These are phyloP conservation scores for Colaptes auratus DNA, from an alignment of 2,113 vertebrate species.

Conservation along the genomic window DNA sequence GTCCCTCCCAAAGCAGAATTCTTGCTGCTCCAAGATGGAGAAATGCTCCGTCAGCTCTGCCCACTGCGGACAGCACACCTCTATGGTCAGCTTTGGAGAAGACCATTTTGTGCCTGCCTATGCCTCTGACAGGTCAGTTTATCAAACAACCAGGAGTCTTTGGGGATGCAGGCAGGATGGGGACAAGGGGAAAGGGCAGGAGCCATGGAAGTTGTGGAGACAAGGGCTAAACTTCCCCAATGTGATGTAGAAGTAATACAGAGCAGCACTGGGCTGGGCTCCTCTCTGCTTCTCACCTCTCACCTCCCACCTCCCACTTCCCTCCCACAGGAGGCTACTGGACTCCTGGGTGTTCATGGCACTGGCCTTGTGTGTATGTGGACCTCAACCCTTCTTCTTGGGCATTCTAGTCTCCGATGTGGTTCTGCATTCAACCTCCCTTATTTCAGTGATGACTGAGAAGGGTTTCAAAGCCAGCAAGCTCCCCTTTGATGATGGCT, in stretches of 20 bases:
- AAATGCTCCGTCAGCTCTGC: neutral
- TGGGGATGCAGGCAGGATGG: rapidly evolving
- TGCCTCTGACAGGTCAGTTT: neutral
- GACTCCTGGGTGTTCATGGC: neutral
- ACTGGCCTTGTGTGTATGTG: neutral
- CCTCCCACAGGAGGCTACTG: neutral
- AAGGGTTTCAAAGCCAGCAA: neutral
- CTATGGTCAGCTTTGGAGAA: neutral
- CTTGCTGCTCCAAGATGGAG: neutral
- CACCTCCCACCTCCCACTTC: rapidly evolving
- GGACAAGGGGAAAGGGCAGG: neutral
- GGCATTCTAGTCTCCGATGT: rapidly evolving
- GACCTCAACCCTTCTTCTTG: neutral
- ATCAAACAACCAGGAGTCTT: neutral
- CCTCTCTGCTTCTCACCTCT: neutral
- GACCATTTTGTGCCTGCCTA: neutral
- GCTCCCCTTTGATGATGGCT: rapidly evolving
- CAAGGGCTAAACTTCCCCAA: neutral
- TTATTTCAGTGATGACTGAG: neutral
- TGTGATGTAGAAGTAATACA: neutral
- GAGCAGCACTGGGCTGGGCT: neutral
- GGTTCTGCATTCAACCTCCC: rapidly evolving
- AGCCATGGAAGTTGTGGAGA: neutral
- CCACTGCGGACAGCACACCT: neutral
- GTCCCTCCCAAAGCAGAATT: neutral